A percentile compares a stretch with the other conserved stretches of the same genome.
phyloP scores from a whole-genome alignment of 2,888 invertebrate genomes.

The Nymphalis polychloros region DNA sequence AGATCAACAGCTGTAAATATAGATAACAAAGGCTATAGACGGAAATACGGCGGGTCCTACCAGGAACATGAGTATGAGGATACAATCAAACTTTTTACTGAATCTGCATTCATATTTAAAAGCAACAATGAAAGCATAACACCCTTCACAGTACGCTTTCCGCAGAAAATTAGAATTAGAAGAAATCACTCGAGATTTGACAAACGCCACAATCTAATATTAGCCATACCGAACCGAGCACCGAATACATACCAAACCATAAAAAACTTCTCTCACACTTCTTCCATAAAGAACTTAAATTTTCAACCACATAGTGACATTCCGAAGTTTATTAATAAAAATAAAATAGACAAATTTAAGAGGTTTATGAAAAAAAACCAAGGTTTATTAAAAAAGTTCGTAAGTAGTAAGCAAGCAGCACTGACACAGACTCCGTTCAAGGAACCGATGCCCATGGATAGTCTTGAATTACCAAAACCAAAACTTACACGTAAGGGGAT shows the following conservation, averaged over 20 bases:
- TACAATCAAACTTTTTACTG: not conserved
- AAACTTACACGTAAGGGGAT: not conserved
- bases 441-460: not conserved
- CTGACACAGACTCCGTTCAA: not conserved
- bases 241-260: not conserved
- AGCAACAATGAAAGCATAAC: not conserved
- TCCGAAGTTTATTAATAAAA: constrained; percentile 10
- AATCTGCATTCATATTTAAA: not conserved
- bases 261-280: not conserved
- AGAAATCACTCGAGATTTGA: constrained; percentile 12
- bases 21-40: not conserved
- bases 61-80: constrained; percentile 5
- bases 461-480: not conserved
- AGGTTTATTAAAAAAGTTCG: constrained; percentile 40
- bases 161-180: not conserved
- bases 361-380: constrained; percentile 45
- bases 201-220: not conserved
- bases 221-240: not conserved
- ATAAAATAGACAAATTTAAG: constrained; percentile 41
- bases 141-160: not conserved
- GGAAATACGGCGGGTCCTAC: not conserved
- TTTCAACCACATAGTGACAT: not conserved
- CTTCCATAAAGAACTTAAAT: not conserved
- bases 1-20: not conserved
- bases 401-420: constrained; percentile 32